Conservation (phyloP, 2,888 invertebrate genomes). For the Lysandra coridon region DNA sequence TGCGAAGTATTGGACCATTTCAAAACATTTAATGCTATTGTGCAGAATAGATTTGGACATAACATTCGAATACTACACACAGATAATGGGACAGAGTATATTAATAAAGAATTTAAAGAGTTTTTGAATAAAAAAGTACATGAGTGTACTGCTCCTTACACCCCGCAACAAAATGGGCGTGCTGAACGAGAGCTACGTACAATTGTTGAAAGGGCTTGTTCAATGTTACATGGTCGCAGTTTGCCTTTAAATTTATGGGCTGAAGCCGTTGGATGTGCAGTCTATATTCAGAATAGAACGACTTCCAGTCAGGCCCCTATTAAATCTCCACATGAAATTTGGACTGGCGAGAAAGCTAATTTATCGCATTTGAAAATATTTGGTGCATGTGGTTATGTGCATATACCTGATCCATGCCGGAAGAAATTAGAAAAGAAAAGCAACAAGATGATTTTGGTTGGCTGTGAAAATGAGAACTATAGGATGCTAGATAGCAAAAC, state of each 20-base stretch:
- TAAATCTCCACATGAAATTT: constrained; percentile 45
- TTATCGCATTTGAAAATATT: constrained; percentile 38
- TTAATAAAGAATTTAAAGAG: constrained; percentile 35
- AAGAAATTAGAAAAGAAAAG: constrained; percentile 44
- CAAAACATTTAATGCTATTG: constrained; percentile 41
- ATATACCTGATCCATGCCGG: constrained; percentile 47
- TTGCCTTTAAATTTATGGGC: constrained; percentile 41
- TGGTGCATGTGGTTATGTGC: constrained; percentile 40
- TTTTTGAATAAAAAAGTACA: constrained; percentile 41
- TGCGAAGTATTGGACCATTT: constrained; percentile 43
- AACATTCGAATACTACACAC: no score
- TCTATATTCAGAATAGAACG: constrained; percentile 47
- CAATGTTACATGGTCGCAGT: constrained; percentile 45
- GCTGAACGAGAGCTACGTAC: no score
- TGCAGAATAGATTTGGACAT: constrained; percentile 20
- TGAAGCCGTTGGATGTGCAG: constrained; percentile 49
- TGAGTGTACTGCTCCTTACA: constrained; percentile 47
- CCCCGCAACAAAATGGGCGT: constrained; percentile 48
- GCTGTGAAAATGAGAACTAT: constrained; percentile 29
- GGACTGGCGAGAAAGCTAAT: constrained; percentile 38
- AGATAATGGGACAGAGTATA: no score
- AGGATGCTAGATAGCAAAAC: constrained; percentile 17
- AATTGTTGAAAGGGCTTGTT: constrained; percentile 27
- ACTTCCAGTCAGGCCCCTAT: constrained; percentile 40
- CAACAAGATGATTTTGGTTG: constrained; percentile 40